These are phyloP conservation scores for Bombyx huttoni DNA, from an alignment of 2,888 invertebrate genomes.

Conservation along the genomic window DNA sequence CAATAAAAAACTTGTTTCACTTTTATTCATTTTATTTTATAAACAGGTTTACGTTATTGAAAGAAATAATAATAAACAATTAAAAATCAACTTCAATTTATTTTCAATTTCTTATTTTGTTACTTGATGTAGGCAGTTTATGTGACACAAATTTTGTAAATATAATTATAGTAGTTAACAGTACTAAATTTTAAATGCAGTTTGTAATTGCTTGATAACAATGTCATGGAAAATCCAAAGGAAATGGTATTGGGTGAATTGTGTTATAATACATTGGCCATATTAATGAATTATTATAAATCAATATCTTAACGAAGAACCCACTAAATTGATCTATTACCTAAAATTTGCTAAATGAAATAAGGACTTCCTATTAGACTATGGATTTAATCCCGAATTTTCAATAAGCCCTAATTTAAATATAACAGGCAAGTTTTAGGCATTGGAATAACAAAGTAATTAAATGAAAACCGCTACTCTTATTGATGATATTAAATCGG, in stretches of 20 bases:
- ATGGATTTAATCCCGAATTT: conserved; percentile 43
- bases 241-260: conserved; percentile 9
- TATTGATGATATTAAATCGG: not conserved
- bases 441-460: conserved; percentile 30
- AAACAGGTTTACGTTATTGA: not conserved
- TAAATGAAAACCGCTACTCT: conserved; percentile 11
- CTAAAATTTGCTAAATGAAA: conserved; percentile 43
- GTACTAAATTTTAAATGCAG: conserved; percentile 67
- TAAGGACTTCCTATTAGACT: conserved; percentile 29
- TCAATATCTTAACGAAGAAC: not conserved
- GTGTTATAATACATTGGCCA: conserved; percentile 4
- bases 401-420: conserved; percentile 38
- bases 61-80: conserved; percentile 21
- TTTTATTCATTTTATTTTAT: too few species aligned
- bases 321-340: conserved; percentile 13
- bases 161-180: conserved; percentile 66
- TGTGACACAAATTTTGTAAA: conserved; percentile 65
- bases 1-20: too few species aligned
- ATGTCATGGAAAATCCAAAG: conserved; percentile 54
- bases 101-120: conserved; percentile 58
- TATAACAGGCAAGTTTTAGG: conserved; percentile 61
- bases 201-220: conserved; percentile 39
- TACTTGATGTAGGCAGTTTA: conserved; percentile 53
- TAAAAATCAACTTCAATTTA: conserved; percentile 70
- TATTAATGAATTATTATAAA: conserved; percentile 10